Percentiles rank a stretch among this genome's conserved stretches.
Conservation (phyloP, 2,888 invertebrate species). For the Napeogenes inachia region DNA sequence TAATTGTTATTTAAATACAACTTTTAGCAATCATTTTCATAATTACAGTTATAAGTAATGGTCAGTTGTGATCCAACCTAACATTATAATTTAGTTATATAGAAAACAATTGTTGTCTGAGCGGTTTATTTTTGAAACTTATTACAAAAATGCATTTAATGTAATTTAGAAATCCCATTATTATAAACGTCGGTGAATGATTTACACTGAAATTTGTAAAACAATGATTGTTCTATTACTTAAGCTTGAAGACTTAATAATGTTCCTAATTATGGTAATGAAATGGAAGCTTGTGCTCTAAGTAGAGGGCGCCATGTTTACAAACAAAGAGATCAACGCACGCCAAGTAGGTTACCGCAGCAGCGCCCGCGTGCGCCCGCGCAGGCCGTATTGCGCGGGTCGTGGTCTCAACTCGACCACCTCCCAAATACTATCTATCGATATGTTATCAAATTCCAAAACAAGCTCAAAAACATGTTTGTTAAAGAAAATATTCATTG, state of each 20-base stretch:
- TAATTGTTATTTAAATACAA: slow-evolving; percentile 8
- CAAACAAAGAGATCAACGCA: slow-evolving; percentile 77
- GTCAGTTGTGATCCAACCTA: background rate
- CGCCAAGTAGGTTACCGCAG: slow-evolving; percentile 74
- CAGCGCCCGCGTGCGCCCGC: slow-evolving; percentile 43
- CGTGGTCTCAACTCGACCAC: slow-evolving; percentile 52
- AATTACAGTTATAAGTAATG: background rate
- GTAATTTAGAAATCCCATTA: background rate
- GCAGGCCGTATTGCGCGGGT: slow-evolving; percentile 67
- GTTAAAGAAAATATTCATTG: background rate
- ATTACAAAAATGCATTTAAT: background rate
- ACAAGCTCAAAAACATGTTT: background rate
- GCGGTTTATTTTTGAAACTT: background rate
- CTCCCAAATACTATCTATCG: slow-evolving; percentile 25
- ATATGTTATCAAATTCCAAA: slow-evolving; percentile 19
- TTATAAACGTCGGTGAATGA: no score
- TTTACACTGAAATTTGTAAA: no score
- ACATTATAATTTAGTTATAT: background rate
- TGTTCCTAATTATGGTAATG: background rate
- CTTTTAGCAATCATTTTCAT: slow-evolving; percentile 13
- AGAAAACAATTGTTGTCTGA: background rate
- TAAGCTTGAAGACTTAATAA: background rate
- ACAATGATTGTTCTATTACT: background rate
- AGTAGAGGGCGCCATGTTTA: slow-evolving; percentile 66
- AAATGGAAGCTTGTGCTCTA: slow-evolving; percentile 3